Evolutionary conservation across 2,888 invertebrate genomes (phyloP), one percentile per base, ranked within the genome.

Genomic region (Microdon myrmicae): DNA sequence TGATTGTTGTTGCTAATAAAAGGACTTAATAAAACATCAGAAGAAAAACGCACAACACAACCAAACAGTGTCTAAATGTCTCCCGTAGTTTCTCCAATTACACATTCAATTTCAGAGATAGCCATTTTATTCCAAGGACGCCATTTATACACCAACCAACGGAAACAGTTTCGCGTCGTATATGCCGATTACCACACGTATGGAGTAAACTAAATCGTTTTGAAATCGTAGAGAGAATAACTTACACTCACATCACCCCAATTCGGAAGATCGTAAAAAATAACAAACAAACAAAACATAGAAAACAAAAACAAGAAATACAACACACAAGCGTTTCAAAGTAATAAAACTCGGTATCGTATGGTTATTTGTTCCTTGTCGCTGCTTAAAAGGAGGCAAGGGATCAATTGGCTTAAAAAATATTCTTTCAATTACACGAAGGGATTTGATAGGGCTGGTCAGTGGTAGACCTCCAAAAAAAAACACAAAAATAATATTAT

Each of bases 221-320:
- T 47, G 58, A 38, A 64, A 64, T 64, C 64, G 64, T 58, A 58
- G 56, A 58, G 58, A 64, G 58, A 64, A 58, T 64, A 58, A 58
- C 64, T 64, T 58, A 41, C 53, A 58, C 51, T 58, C 64, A 64
- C 56, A 64, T 58, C 64, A 64, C 64, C 64, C 64, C 64, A 64
- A 64, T 58, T 58, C 53, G 22, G 37, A 32, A 45, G 38, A 51
- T 47, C 64, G 51, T 58, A 64, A 51, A 64, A 61, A n/a, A n/a
- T n/a, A n/a, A n/a, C n/a, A n/a, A n/a, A n/a, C n/a, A n/a, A n/a
- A n/a, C n/a, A n/a, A n/a, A n/a, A n/a, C n/a, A n/a, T n/a, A n/a
- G n/a, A n/a, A n/a, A n/a, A n/a, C n/a, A n/a, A n/a, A 61, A 49
- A 31, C n/a, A 37, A 22, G 22, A 23, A 23, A 9, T n/a, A 34